These are phyloP conservation scores for Zaprionus gabonicus DNA, from an alignment of 1,140 invertebrate genomes.

Conservation along the genomic window DNA sequence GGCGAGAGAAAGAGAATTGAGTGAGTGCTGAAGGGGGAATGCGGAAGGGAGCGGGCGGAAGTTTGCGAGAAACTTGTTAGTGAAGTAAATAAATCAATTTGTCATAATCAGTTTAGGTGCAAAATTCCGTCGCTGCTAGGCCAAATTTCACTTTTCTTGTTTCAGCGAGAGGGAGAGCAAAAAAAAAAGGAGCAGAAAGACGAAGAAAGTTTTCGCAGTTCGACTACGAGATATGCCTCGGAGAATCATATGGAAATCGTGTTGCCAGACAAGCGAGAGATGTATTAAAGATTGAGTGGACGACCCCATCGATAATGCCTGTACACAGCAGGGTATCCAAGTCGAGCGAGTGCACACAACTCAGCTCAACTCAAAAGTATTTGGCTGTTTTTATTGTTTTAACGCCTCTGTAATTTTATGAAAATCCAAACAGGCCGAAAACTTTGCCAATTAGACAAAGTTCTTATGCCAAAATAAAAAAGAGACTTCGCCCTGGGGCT, in stretches of 20 bases:
- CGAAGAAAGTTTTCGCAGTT: conserved; percentile 3
- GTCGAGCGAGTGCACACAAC: conserved; percentile 32
- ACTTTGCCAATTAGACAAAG: conserved; percentile 76
- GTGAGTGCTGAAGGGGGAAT: conserved; percentile 1
- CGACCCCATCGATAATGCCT: neutral
- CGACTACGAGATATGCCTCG: conserved; percentile 26
- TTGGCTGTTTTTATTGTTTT: conserved; percentile 61
- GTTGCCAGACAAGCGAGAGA: neutral
- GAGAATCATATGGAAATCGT: neutral
- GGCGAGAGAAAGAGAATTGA: neutral
- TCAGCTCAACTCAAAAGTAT: conserved; percentile 56
- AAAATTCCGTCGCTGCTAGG: conserved; percentile 77
- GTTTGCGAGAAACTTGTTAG: conserved; percentile 82
- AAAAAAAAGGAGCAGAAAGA: conserved; percentile 13
- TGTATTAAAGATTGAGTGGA: neutral
- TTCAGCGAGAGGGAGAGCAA: conserved; percentile 12
- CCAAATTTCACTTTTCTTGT: conserved; percentile 69
- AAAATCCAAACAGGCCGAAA: conserved; percentile 65
- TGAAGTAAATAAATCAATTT: conserved; percentile 84
- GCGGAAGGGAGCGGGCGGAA: conserved; percentile 18
- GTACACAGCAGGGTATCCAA: conserved; percentile 7
- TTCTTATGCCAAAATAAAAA: conserved; percentile 40
- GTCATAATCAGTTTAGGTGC: conserved; percentile 84
- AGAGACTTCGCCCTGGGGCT: neutral
- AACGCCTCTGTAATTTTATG: conserved; percentile 66